Base-by-base conservation (phyloP, 2,888 invertebrate genomes). In the Trissolcus brochymenae region DNA sequence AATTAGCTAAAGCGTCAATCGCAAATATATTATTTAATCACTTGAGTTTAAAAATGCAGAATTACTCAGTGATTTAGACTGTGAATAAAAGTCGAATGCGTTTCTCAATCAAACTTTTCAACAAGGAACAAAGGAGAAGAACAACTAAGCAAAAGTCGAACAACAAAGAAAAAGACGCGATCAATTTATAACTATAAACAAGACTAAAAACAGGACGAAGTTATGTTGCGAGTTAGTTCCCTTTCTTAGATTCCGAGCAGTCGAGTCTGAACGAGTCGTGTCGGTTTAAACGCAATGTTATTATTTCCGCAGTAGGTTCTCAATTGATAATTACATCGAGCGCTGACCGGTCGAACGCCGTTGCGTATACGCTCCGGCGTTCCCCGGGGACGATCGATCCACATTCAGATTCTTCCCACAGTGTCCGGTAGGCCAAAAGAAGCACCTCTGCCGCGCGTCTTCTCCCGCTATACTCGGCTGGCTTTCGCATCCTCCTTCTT, bases 371-470 rank as follows among this genome's bases (percentile, higher is more conserved):
- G 66, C 55, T 60, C 61, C 70, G 73, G 55, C 62, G 66, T 65
- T 78, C 75, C 76, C 61, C 62, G 66, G 75, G 61, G 65, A 71
- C 73, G 76, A 65, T 68, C 68, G 64, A 76, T 65, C 54, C 68
- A 65, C 75, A 75, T 76, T 78, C 65, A 73, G 61, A 76, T 79
- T 80, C 84, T 87, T 87, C 87, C 86, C 87, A 87, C 86, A 86
- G 86, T 86, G 86, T 84, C 86, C 83, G 82, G 86, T 84, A 82
- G 82, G 79, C 83, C 83, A 76, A 82, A 85, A 82, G 82, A 79
- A 84, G 82, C 81, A 77, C 70, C 80, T 77, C 79, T 68, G 72
- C 76, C 55, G 17, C 62, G 13, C 76, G 64, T 59, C 76, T 76
- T 75, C 79, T 51, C 75, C 75, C 64, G 50, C 74, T 60, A 67